Conservation (phyloP, 2,797 vertebrate genomes). For the Cuculus canorus region DNA sequence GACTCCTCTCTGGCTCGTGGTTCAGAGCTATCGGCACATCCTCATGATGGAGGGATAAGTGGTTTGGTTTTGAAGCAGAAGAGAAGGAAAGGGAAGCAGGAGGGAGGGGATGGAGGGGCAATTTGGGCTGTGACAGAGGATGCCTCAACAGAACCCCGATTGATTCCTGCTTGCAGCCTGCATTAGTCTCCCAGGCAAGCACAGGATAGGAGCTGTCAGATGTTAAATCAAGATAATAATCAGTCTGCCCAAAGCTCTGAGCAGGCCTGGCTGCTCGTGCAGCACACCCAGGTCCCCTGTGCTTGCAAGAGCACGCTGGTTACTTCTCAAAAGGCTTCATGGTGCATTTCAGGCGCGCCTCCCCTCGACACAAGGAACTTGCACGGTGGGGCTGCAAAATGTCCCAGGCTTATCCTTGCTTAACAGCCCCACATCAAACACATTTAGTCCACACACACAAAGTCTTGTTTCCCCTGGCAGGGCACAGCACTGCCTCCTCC, state of each 20-base stretch:
- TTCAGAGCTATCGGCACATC: not conserved
- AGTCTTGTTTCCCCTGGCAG: not conserved
- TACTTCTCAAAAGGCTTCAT: not conserved
- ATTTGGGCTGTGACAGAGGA: not conserved
- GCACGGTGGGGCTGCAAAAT: fast-evolving
- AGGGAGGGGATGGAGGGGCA: not conserved
- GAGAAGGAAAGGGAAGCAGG: not conserved
- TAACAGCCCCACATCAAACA: fast-evolving
- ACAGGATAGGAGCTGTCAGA: slow-evolving; percentile 9
- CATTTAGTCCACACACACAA: fast-evolving
- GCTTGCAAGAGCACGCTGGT: not conserved
- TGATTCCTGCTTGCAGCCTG: not conserved
- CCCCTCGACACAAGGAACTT: fast-evolving
- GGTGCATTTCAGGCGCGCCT: fast-evolving
- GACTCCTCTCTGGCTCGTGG: fast-evolving
- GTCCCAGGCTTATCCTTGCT: not conserved
- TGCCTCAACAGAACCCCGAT: not conserved
- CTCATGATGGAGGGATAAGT: fast-evolving
- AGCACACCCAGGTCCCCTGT: not conserved
- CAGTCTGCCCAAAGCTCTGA: not conserved
- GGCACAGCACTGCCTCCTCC: not conserved
- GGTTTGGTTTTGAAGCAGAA: not conserved
- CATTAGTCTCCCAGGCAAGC: not conserved
- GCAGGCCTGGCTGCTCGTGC: slow-evolving; percentile 10
- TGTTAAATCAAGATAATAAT: slow-evolving; percentile 22